Base-by-base conservation (phyloP, 2,113 vertebrate species). In the Bostrychus sinensis region DNA sequence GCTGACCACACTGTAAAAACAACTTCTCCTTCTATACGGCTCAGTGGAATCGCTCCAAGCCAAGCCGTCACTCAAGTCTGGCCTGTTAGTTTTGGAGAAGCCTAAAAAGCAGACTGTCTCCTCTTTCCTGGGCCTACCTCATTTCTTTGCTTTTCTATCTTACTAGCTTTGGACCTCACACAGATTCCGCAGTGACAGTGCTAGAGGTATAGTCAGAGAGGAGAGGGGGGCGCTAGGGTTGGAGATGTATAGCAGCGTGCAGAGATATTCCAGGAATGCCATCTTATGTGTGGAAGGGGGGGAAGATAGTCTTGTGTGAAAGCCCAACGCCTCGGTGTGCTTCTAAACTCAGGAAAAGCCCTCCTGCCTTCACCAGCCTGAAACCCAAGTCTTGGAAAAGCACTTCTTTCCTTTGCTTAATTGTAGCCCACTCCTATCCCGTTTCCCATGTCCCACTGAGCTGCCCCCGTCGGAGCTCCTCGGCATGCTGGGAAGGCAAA, bases 251-350 rank as follows among this genome's bases (percentile, higher is more conserved):
- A 55, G 63, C 39, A 53, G 71, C 17, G 67, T 56, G 62, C 30
- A 2, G 48, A 83, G 79, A 77, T 82, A 86, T 91, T 86, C 66
- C 60, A 82, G 70, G 88, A 92, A 92, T 90, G 83, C 74, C 64
- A 65, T 59, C 66, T 86, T n/a, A 68, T 87, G 85, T 85, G 76
- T 16, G 55, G 32, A 42, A 56, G 76, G 61, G 58, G 0, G 39
- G 68, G 25, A 20, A 36, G 50, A 76, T 38, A 72, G 77, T 70
- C 66, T n/a, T n/a, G n/a, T 46, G 66, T 13, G 3, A 80, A 70
- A 39, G 66, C 62, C 70, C 67, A 58, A 69, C 17, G 30, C 46
- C 72, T 62, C 61, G 20, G 48, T 34, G 45, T 11, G 50, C 56
- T 77, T 81, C 76, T 80, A 45, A 82, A 80, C 66, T 78, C 77